A percentile compares a stretch with the other conserved stretches of the same genome.
Evolutionary conservation across 2,113 vertebrate species (phyloP).

Genomic region (Podarcis cretensis): DNA sequence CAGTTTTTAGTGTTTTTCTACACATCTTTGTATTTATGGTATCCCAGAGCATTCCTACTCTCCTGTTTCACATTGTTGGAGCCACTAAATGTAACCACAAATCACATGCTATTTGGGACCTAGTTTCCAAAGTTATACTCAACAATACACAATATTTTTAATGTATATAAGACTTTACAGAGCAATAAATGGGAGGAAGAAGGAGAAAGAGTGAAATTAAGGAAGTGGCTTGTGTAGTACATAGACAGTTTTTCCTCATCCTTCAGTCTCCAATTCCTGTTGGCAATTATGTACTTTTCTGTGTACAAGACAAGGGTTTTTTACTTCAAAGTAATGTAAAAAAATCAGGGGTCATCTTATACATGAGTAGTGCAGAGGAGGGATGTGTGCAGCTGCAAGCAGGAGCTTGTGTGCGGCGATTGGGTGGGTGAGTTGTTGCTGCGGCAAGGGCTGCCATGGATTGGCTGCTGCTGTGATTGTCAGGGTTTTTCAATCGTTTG

Average conservation of each 20-base stretch:
- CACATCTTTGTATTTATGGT: not conserved
- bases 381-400: too few relatives aligned
- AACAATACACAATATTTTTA: not conserved
- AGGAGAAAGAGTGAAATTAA: not conserved
- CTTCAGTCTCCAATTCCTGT: not conserved
- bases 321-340: too few relatives aligned
- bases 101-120: not conserved
- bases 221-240: not conserved
- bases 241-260: not conserved
- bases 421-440: too few relatives aligned
- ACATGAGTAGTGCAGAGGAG: too few relatives aligned
- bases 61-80: not conserved
- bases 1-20: not conserved
- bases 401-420: too few relatives aligned
- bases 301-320: too few relatives aligned
- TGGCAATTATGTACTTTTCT: not conserved
- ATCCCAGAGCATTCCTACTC: not conserved
- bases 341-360: too few relatives aligned
- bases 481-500: too few relatives aligned
- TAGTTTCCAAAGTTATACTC: not conserved
- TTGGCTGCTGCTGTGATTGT: too few relatives aligned
- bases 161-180: not conserved
- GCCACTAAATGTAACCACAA: not conserved
- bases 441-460: too few relatives aligned
- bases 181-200: not conserved